Base-by-base conservation (phyloP, 2,888 invertebrate species). In the Tiliacea citrago region DNA sequence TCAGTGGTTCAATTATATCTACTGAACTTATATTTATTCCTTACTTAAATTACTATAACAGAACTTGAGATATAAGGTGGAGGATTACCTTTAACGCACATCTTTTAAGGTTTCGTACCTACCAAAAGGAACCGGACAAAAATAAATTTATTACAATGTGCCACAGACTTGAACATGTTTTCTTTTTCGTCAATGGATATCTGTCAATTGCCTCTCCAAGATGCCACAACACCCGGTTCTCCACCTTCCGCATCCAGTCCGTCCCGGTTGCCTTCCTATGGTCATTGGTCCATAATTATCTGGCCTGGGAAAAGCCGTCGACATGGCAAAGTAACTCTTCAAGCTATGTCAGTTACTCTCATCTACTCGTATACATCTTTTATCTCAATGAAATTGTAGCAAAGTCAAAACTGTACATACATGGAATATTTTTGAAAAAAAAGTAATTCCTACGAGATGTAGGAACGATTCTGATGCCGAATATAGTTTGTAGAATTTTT, bases 101-200 rank as follows among this genome's bases (percentile, higher is more conserved):
- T 21, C 58, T 81, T 80, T 18, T 75, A 61, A 47, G 79, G 79
- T 57, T 81, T 79, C 79, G 7, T 81, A 68, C 45, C 35, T 49
- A 71, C 45, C 1, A 49, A 69, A 75, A 24, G 5, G 39, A 66
- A 80, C n/a, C n/a, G 47, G 55, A 24, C 53, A 60, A 68, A 47
- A 18, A 10, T 18, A 45, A 42, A 61, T 29, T 70, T 1, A n/a
- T 49, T 65, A n/a, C 9, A 49, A 65, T 6, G 49, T 10, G 21
- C 35, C 29, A 49, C 21, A 65, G 18, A 13, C 24, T 21, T 68
- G 13, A 58, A 42, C 8, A 0, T 1, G 13, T 29, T 66, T 42
- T 2, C 24, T 4, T n/a, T 42, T 49, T 65, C n/a, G 16, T n/a
- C 18, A 21, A 47, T 42, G 1, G 24, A n/a, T n/a, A n/a, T n/a